Percentiles rank a stretch among this genome's conserved stretches.
Conservation (phyloP, 2,113 vertebrate genomes). For the Chelonoidis abingdonii region DNA sequence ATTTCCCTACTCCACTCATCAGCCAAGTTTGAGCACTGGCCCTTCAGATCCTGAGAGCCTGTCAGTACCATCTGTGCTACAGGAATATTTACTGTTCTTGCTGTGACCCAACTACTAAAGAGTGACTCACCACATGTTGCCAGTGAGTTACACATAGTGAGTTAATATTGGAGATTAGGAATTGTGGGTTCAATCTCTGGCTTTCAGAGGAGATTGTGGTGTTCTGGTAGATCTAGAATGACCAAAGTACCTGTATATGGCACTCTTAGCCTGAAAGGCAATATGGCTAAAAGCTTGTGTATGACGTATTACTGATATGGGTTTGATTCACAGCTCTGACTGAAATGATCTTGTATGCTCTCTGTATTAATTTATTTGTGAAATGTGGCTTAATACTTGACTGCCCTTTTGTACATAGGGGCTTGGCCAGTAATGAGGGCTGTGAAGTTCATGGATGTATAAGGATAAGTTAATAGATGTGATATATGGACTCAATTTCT, state of each 20-base stretch:
- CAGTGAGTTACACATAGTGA: background rate
- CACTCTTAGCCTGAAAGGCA: background rate
- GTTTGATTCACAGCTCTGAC: background rate
- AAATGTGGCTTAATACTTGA: too few relatives aligned
- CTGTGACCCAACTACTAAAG: background rate
- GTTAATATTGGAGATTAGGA: background rate
- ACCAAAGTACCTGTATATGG: background rate
- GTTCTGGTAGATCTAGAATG: background rate
- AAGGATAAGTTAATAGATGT: too few relatives aligned
- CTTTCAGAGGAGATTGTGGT: background rate
- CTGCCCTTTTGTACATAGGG: too few relatives aligned
- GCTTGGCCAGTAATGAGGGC: too few relatives aligned
- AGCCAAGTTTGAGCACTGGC: background rate
- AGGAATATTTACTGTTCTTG: background rate
- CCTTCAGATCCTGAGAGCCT: background rate
- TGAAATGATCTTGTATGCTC: background rate
- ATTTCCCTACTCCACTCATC: background rate
- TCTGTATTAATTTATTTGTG: too few relatives aligned
- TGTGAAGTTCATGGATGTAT: too few relatives aligned
- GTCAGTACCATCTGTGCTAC: background rate
- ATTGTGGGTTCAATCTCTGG: background rate
- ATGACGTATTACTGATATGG: background rate
- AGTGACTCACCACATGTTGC: background rate
- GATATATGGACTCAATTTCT: too few relatives aligned
- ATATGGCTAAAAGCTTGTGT: background rate